Evolutionary conservation across 2,888 invertebrate genomes (phyloP).

Genomic region (Polydrusus pterygomalis): DNA sequence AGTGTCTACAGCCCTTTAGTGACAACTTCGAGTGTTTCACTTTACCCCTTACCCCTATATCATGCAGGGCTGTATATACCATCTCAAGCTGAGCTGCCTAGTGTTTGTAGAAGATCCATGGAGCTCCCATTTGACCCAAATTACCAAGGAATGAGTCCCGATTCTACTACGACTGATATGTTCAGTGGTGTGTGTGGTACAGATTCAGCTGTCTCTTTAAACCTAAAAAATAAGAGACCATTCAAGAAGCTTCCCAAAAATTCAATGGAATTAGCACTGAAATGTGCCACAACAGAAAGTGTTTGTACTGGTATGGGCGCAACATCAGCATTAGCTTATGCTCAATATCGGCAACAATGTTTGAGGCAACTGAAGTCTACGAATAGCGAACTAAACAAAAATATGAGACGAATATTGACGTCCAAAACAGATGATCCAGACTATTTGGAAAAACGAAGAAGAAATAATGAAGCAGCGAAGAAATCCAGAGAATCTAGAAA

Average conservation of each 20-base stretch:
- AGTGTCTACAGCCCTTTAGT: too few species aligned
- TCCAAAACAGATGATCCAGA: slow-evolving; percentile 77
- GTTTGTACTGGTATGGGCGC: slow-evolving; percentile 9
- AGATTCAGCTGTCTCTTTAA: not conserved
- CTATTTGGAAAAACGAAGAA: slow-evolving; percentile 90
- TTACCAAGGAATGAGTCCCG: not conserved
- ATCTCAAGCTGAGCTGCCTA: not conserved
- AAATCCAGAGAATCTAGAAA: slow-evolving; percentile 92
- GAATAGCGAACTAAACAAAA: slow-evolving; percentile 76
- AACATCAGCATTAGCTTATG: slow-evolving; percentile 72
- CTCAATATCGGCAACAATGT: slow-evolving; percentile 81
- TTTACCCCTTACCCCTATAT: not conserved
- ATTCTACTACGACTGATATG: not conserved
- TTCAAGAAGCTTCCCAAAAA: slow-evolving; percentile 26
- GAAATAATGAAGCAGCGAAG: slow-evolving; percentile 97
- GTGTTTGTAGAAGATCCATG: not conserved
- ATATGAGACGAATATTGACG: slow-evolving; percentile 77
- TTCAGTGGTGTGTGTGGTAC: not conserved
- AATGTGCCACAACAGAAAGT: slow-evolving; percentile 21
- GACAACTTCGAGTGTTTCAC: not conserved
- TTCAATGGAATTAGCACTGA: slow-evolving; percentile 9
- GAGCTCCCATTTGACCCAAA: not conserved
- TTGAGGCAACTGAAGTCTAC: slow-evolving; percentile 79
- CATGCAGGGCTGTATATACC: not conserved
- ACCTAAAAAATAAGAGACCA: not conserved